A percentile compares a stretch with the other conserved stretches of the same genome.
phyloP scores from a whole-genome alignment of 2,888 invertebrate species.

The Alloplasta piceator region DNA sequence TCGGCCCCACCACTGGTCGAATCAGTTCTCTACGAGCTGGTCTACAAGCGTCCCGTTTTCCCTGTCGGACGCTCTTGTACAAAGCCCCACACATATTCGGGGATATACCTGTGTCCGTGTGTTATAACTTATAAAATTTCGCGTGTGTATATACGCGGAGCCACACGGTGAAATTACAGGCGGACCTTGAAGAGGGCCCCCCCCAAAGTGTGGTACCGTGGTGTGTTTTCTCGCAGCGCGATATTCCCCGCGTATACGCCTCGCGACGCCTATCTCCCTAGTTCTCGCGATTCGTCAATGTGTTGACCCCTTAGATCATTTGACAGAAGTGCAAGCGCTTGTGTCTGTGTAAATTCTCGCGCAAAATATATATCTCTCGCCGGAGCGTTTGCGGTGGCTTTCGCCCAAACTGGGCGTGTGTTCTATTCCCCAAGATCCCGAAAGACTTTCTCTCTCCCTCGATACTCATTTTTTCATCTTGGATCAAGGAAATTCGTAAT shows the following conservation, averaged over 20 bases:
- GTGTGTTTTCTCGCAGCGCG: constrained; percentile 8
- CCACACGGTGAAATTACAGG: constrained; percentile 58
- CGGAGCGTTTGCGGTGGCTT: constrained; percentile 30
- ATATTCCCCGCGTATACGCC: constrained; percentile 57
- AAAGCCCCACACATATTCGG: constrained; percentile 6
- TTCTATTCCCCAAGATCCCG: neutral
- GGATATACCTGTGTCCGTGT: constrained; percentile 17
- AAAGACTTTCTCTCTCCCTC: constrained; percentile 17
- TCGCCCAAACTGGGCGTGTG: constrained; percentile 59
- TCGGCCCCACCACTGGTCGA: constrained; percentile 58
- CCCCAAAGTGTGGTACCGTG: constrained; percentile 44
- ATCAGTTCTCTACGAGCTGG: constrained; percentile 62
- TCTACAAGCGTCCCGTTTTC: constrained; percentile 50
- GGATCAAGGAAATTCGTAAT: constrained; percentile 18
- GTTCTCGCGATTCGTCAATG: constrained; percentile 34
- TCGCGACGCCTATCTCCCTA: constrained; percentile 58
- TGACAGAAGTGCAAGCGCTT: constrained; percentile 40
- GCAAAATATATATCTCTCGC: neutral
- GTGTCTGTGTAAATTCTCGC: constrained; percentile 39
- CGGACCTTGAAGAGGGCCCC: constrained; percentile 59
- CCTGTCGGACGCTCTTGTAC: constrained; percentile 16
- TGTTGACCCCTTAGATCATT: neutral
- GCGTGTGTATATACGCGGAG: constrained; percentile 1
- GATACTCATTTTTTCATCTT: constrained; percentile 20
- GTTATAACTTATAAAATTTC: neutral